Percentiles rank a stretch among this genome's conserved stretches.
Conservation (phyloP, 1,140 invertebrate species). For the Heliconius nattereri region DNA sequence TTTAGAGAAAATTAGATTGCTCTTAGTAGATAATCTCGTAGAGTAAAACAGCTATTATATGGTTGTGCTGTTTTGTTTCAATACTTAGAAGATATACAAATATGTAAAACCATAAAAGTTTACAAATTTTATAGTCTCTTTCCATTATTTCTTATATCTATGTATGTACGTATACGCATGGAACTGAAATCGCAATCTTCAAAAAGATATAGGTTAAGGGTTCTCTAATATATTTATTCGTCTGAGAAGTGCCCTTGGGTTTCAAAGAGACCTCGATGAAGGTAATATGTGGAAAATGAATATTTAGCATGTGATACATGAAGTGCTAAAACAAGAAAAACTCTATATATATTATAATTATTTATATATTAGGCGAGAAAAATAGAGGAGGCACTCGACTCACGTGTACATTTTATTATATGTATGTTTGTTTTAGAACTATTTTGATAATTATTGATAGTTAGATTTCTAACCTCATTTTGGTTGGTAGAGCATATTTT, state of each 20-base stretch:
- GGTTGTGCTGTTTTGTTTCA: too few species aligned
- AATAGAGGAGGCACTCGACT: too few species aligned
- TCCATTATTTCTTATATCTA: not conserved
- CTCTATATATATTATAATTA: too few species aligned
- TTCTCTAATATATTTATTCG: constrained; percentile 29
- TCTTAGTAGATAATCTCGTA: too few species aligned
- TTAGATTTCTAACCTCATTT: too few species aligned
- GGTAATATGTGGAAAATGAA: constrained; percentile 29
- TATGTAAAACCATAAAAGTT: not conserved
- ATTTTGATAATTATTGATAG: too few species aligned
- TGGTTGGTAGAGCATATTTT: too few species aligned
- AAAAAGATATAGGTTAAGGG: constrained; percentile 33
- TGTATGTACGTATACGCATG: not conserved
- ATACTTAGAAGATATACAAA: not conserved
- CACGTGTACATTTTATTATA: too few species aligned
- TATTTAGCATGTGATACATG: constrained; percentile 13
- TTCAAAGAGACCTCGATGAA: constrained; percentile 26
- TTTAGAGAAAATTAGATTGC: too few species aligned
- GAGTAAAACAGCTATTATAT: too few species aligned
- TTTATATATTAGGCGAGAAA: too few species aligned
- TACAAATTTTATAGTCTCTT: not conserved
- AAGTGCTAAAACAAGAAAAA: not conserved
- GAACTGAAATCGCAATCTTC: not conserved
- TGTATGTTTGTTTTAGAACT: too few species aligned
- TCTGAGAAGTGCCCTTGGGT: constrained; percentile 24